Evolutionary conservation across 2,888 invertebrate genomes (phyloP).

Genomic region (Caenorhabditis wallacei): DNA sequence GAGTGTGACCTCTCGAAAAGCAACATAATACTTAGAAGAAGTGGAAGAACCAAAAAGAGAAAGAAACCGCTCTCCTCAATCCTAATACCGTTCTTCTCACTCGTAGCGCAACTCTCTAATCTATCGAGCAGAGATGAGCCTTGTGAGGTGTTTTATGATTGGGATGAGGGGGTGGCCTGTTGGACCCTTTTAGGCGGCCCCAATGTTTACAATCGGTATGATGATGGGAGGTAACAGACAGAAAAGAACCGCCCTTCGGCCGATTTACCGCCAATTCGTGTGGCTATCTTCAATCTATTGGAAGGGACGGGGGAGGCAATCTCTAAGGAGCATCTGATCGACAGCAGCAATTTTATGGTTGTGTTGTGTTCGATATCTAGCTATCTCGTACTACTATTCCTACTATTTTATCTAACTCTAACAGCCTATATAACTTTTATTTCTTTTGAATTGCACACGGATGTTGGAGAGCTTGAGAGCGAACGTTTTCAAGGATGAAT

Average conservation of each 20-base stretch:
- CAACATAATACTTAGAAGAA: slow-evolving; percentile 28
- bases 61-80: slow-evolving; percentile 15
- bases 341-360: slow-evolving; percentile 47
- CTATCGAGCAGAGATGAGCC: slow-evolving; percentile 51
- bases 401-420: slow-evolving; percentile 48
- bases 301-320: slow-evolving; percentile 19
- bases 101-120: slow-evolving; percentile 58
- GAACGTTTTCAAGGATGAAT: slow-evolving; percentile 16
- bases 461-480: background rate
- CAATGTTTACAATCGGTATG: slow-evolving; percentile 53
- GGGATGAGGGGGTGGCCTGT: slow-evolving; percentile 18
- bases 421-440: slow-evolving; percentile 47
- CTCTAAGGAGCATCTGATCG: slow-evolving; percentile 33
- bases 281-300: slow-evolving; percentile 34
- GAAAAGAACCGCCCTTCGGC: slow-evolving; percentile 9
- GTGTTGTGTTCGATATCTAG: slow-evolving; percentile 38
- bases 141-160: slow-evolving; percentile 53
- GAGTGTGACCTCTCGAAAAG: slow-evolving; percentile 44
- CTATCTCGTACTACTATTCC: slow-evolving; percentile 35
- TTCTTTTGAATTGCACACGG: slow-evolving; percentile 33
- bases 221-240: background rate
- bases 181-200: slow-evolving; percentile 31
- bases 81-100: slow-evolving; percentile 33
- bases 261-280: slow-evolving; percentile 56
- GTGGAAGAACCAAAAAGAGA: slow-evolving; percentile 7